Percentiles rank a stretch among this genome's conserved stretches.
Evolutionary conservation across 2,113 vertebrate genomes (phyloP).

Genomic region (Acrocephalus arundinaceus): DNA sequence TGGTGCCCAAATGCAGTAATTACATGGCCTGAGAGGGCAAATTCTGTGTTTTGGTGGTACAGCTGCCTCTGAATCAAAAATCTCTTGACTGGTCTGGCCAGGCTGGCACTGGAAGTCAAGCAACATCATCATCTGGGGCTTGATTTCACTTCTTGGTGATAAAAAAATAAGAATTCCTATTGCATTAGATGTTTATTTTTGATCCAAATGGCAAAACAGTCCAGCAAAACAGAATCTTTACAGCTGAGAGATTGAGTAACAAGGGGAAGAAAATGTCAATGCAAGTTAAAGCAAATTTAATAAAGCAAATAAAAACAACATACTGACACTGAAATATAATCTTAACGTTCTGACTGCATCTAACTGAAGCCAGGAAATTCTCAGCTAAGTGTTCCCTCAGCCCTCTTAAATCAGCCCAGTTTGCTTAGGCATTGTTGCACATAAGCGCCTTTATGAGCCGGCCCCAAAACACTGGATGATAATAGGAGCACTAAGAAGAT

Average conservation of each 20-base stretch:
- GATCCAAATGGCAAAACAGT: background rate
- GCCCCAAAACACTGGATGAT: slow-evolving; percentile 65
- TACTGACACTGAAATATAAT: slow-evolving; percentile 58
- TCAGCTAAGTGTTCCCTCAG: slow-evolving; percentile 50
- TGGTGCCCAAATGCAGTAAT: background rate
- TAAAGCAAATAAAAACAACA: slow-evolving; percentile 63
- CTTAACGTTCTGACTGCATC: slow-evolving; percentile 27
- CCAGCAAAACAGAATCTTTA: slow-evolving; percentile 9
- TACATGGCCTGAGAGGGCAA: background rate
- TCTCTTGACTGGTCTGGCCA: background rate
- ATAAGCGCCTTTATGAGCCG: slow-evolving; percentile 48
- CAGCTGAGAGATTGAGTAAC: slow-evolving; percentile 27
- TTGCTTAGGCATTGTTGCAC: slow-evolving; percentile 64
- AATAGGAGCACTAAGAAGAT: slow-evolving; percentile 37
- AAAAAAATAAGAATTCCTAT: background rate
- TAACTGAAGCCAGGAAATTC: slow-evolving; percentile 58
- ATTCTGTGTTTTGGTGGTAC: background rate
- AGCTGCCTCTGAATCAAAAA: background rate
- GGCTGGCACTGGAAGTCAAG: background rate
- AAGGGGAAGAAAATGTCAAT: slow-evolving; percentile 56
- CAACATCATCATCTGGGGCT: background rate
- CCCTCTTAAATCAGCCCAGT: slow-evolving; percentile 61
- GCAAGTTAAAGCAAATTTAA: slow-evolving; percentile 69
- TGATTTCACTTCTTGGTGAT: background rate
- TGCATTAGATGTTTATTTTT: background rate